Base-by-base conservation (phyloP, 1,140 invertebrate genomes). In the Formica selysi region DNA sequence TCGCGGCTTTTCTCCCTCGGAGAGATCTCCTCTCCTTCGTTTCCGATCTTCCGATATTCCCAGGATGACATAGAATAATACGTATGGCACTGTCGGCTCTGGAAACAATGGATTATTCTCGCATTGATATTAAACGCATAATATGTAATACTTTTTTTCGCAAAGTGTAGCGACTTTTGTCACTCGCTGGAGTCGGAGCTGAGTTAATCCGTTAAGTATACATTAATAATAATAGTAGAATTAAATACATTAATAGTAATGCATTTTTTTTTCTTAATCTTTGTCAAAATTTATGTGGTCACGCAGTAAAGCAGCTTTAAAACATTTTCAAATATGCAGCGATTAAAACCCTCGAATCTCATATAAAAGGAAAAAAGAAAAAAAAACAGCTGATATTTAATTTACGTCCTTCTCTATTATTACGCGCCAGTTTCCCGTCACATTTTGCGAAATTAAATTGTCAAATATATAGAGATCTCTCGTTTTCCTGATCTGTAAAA, bases 41-140 rank as follows among this genome's bases (percentile, higher is more conserved):
- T 32, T 32, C 32, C 32, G 32, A 80, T 41, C 51, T 38, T n/a
- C 26, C 26, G 26, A 81, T 81, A 81, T 71, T 73, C 1, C 26
- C 36, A 11, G 16, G n/a, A 22, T 54, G 26, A 41, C 19, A 8
- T 51, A 16, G 11, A 81, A 61, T 71, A 71, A 71, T 7, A 54
- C 44, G 36, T 48, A 8, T 4, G 10, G 36, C 8, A n/a, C 36
- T 70, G n/a, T 44, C 36, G 51, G 0, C 11, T 48, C 11, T 48
- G 19, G 6, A 11, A 67, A 79, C 44, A 10, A 32, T 81, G 36
- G 10, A 29, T 81, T 57, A 57, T 38, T 74, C 48, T 48, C 32
- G 26, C 19, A n/a, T 22, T 51, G 5, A 11, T 29, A 22, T 19
- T 29, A 36, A 51, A 51, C 11, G 10, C 76, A 29, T 19, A 48